Percentiles rank a stretch among this genome's conserved stretches.
phyloP scores from a whole-genome alignment of 2,797 vertebrate species.

The Gouania willdenowi region DNA sequence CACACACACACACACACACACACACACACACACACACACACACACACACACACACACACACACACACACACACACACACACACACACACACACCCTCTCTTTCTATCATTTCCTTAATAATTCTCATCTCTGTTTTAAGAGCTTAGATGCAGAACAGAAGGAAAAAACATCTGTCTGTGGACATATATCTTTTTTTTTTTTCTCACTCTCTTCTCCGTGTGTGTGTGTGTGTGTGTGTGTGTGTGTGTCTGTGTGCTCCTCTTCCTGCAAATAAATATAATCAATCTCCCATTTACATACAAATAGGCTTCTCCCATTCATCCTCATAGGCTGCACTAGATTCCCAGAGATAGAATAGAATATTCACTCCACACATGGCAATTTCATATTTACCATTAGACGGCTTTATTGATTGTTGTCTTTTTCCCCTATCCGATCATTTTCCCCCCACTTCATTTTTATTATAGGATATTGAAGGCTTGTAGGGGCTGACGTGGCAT shows the following conservation, averaged over 20 bases:
- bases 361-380: constrained; percentile 65
- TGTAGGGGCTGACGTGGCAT: constrained; percentile 67
- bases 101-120: constrained; percentile 36
- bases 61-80: too few species aligned
- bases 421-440: constrained; percentile 26
- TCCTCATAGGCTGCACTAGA: constrained; percentile 66
- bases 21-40: too few species aligned
- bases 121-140: constrained; percentile 42
- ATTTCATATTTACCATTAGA: constrained; percentile 77
- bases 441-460: constrained; percentile 70
- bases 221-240: constrained; percentile 2
- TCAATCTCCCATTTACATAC: constrained; percentile 82
- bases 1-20: too few species aligned
- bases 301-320: constrained; percentile 75
- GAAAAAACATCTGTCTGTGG: constrained; percentile 52
- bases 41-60: too few species aligned
- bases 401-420: constrained; percentile 78
- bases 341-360: constrained; percentile 67
- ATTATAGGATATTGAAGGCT: constrained; percentile 76
- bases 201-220: constrained; percentile 38
- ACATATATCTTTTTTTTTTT: constrained; percentile 30
- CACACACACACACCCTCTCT: too few species aligned
- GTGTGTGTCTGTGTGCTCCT: constrained; percentile 18
- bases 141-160: constrained; percentile 43
- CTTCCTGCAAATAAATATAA: constrained; percentile 80